A percentile compares a stretch with the other conserved stretches of the same genome.
Conservation (phyloP, 2,797 vertebrate species). For the Chanos chanos region DNA sequence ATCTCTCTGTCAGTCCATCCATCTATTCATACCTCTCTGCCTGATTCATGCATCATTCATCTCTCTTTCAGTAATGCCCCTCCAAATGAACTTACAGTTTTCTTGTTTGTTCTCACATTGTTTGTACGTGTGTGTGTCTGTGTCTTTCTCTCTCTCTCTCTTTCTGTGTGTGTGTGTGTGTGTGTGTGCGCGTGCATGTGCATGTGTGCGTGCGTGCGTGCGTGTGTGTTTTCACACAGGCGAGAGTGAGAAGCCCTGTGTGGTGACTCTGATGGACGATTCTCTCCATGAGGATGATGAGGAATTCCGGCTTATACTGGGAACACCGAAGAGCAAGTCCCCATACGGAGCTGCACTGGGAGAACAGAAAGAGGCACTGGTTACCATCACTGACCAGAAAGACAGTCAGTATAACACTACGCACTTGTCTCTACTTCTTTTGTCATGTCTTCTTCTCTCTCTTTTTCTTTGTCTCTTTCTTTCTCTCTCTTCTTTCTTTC, state of each 20-base stretch:
- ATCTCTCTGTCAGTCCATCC: too few relatives aligned
- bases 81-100: too few relatives aligned
- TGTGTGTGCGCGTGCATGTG: not conserved
- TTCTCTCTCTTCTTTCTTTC: too few relatives aligned
- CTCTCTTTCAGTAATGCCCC: not conserved
- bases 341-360: slow-evolving; percentile 73
- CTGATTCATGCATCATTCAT: too few relatives aligned
- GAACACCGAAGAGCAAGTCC: slow-evolving; percentile 75
- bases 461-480: too few relatives aligned
- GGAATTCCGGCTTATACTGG: slow-evolving; percentile 80
- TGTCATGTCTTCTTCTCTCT: too few relatives aligned
- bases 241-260: slow-evolving; percentile 79
- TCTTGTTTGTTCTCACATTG: not conserved
- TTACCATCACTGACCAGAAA: slow-evolving; percentile 79
- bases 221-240: slow-evolving; percentile 55
- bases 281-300: slow-evolving; percentile 80
- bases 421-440: not conserved
- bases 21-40: too few relatives aligned
- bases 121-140: not conserved
- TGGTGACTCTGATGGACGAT: slow-evolving; percentile 78
- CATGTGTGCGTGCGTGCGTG: not conserved
- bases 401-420: slow-evolving; percentile 70
- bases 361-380: slow-evolving; percentile 75
- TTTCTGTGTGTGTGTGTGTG: not conserved
- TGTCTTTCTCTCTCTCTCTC: not conserved